Conservation (phyloP, 2,888 invertebrate species). For the Tetranychus piercei region DNA sequence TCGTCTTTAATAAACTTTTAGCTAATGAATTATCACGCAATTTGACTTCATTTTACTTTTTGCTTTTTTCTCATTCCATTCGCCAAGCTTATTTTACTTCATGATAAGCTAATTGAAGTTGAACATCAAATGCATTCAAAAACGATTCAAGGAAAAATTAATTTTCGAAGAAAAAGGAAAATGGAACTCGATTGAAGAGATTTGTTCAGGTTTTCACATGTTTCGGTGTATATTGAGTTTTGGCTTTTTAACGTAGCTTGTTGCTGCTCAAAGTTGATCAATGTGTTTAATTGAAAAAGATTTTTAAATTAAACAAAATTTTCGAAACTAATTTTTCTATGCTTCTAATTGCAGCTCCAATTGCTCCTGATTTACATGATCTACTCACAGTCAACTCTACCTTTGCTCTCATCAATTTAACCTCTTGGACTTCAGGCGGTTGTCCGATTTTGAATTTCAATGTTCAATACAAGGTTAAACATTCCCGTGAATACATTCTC, state of each 20-base stretch:
- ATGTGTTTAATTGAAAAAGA: no score
- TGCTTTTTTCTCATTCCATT: not conserved
- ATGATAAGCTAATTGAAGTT: not conserved
- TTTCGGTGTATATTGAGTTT: no score
- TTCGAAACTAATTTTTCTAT: not conserved
- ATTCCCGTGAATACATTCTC: slow-evolving; percentile 16
- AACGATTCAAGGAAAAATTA: not conserved
- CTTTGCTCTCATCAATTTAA: slow-evolving; percentile 23
- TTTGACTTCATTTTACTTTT: no score
- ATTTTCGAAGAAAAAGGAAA: no score
- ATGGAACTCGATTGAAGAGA: no score
- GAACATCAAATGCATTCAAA: not conserved
- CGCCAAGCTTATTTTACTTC: not conserved
- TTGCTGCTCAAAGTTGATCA: no score
- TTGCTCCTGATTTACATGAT: slow-evolving; percentile 30
- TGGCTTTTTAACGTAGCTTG: no score
- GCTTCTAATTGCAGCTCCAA: slow-evolving; percentile 30
- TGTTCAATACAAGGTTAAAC: slow-evolving; percentile 24
- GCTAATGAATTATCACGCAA: no score
- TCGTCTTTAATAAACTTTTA: no score
- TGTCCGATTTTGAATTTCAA: slow-evolving; percentile 26
- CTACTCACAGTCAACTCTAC: slow-evolving; percentile 28
- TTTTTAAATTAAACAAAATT: no score
- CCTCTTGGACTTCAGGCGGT: slow-evolving; percentile 24
- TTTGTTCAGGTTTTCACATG: no score